Base-by-base conservation (phyloP, 2,113 vertebrate genomes). In the Vulpes lagopus region DNA sequence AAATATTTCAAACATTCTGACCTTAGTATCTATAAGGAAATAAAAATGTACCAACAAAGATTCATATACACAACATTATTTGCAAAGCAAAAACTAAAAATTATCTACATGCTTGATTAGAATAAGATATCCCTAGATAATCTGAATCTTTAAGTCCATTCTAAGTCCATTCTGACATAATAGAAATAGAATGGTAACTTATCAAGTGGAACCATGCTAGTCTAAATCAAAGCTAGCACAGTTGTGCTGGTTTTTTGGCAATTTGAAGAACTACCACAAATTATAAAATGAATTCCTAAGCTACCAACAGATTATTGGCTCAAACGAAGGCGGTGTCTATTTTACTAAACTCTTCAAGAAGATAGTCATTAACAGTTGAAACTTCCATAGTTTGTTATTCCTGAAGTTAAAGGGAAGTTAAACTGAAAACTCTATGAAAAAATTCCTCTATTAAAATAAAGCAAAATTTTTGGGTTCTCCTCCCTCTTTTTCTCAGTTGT, bases 401-500 rank as follows among this genome's bases (percentile, higher is more conserved):
- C 51, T 80, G 14, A 93, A 96, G 57, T 95, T 88, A 53, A 96
- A 89, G 27, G 91, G 73, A 25, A 32, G 74, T 78, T 38, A 84
- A 89, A 84, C 25, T 64, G 43, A 71, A 94, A 97, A 96, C 76
- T 96, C 59, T 30, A 35, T 19, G 0, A 59, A 82, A 91, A 76
- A 90, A 22, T 1, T 57, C 25, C 38, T 67, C 9, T 82, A 95
- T 94, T 91, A 87, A 94, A 3, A 2, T 59, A 30, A 60, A 91
- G 55, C 49, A 62, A 38, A 2, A 6, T 27, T 74, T 55, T 38
- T 51, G 17, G 43, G 43, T 20, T 11, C 62, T 25, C 62, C 60
- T 3, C 23, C 60, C n/a, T 19, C 10, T 76, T 38, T 80, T 43
- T 59, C 11, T 85, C 43, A 25, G 38, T 97, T 98, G 97, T 98